Base-by-base conservation (phyloP, 2,797 vertebrate species). In the Pelochelys cantorii region DNA sequence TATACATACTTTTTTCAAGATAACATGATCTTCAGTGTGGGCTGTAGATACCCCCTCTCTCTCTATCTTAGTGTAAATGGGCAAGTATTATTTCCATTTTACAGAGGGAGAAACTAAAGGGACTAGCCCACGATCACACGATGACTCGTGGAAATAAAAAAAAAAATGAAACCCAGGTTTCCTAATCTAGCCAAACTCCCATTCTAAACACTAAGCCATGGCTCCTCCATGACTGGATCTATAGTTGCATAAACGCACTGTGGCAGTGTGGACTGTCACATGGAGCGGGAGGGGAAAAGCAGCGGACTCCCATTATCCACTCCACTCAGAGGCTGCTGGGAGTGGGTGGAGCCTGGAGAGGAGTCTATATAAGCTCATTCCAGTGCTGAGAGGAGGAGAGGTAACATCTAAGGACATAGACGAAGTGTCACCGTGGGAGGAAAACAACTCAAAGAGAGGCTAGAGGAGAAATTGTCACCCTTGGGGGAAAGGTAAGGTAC, bases 221-320 rank as follows among this genome's bases (percentile, higher is more conserved):
- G 94, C 68, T 88, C 95, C 89, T 90, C 93, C 95, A 92, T 34
- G 88, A 56, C 88, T 88, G 94, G 62, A 88, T 84, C 94, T 95
- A 18, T 95, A 97, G 96, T 96, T 97, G 95, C 97, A 97, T 95
- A 96, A 96, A 96, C 97, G 96, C 65, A 20, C 31, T n/a, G n/a
- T 34, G 65, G 17, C 17, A 20, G 18, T 71, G n/a, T 71, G 65
- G n/a, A 22, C n/a, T 34, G 18, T 71, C 18, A 34, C 65, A 71
- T 22, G n/a, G 65, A n/a, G n/a, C 18, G 20, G n/a, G 65, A 34
- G 65, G 18, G 65, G 10, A 71, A 18, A 71, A 71, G 18, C 65
- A 37, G n/a, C 65, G 22, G n/a, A 71, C n/a, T 22, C n/a, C n/a
- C 22, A 22, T 71, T 34, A 71, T 10, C n/a, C 10, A 22, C 17